A percentile compares a stretch with the other conserved stretches of the same genome.
phyloP scores from a whole-genome alignment of 2,888 invertebrate genomes.

The Rhamnusium bicolor region DNA sequence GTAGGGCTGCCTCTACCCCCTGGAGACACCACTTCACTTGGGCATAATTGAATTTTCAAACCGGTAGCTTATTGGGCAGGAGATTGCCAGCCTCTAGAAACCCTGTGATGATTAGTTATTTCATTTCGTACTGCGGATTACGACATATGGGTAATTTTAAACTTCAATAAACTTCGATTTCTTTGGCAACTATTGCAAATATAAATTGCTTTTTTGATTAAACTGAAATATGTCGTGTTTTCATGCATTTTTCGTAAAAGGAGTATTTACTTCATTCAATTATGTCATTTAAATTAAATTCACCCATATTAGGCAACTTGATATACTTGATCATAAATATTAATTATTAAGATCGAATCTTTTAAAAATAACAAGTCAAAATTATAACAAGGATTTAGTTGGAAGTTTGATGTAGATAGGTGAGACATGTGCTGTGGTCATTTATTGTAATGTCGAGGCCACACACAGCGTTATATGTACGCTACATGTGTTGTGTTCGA shows the following conservation, averaged over 20 bases:
- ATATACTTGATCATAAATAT: too few species aligned
- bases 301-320: too few species aligned
- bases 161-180: constrained; percentile 59
- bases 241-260: neutral
- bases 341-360: too few species aligned
- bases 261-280: too few species aligned
- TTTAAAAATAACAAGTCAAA: too few species aligned
- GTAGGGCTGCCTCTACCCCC: constrained; percentile 56
- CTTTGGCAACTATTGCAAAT: constrained; percentile 42
- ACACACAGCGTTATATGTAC: too few species aligned
- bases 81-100: constrained; percentile 65
- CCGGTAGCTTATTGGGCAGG: constrained; percentile 70
- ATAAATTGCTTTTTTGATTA: constrained; percentile 54
- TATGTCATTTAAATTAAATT: too few species aligned
- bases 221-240: constrained; percentile 29
- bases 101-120: constrained; percentile 69
- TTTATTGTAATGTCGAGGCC: too few species aligned
- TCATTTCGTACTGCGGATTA: constrained; percentile 67
- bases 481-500: too few species aligned
- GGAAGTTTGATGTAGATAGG: too few species aligned
- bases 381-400: too few species aligned
- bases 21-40: constrained; percentile 66
- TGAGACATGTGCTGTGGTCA: too few species aligned
- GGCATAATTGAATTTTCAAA: constrained; percentile 71
- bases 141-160: constrained; percentile 70